These are phyloP conservation scores for Dioctria rufipes DNA, from an alignment of 2,888 invertebrate genomes.

Conservation along the genomic window DNA sequence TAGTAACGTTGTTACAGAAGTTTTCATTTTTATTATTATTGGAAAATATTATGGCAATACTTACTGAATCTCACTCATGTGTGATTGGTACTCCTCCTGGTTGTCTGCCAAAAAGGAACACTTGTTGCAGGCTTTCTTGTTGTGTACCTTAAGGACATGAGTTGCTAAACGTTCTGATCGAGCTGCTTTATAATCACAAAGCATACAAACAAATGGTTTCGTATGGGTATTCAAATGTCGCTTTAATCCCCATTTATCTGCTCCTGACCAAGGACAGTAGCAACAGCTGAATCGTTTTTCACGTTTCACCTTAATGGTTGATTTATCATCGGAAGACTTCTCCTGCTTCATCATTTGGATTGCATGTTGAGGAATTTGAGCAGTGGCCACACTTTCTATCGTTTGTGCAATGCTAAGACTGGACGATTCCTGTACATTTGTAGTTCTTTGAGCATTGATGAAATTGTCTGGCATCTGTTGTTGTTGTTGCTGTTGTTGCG, in stretches of 20 bases:
- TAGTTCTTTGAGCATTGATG: constrained; percentile 52
- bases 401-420: constrained; percentile 71
- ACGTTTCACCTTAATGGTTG: constrained; percentile 72
- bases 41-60: constrained; percentile 66
- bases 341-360: constrained; percentile 69
- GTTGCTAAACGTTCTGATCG: constrained; percentile 91
- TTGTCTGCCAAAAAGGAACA: constrained; percentile 91
- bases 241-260: constrained; percentile 94
- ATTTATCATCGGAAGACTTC: constrained; percentile 66
- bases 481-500: constrained; percentile 64
- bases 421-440: constrained; percentile 67
- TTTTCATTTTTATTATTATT: not conserved
- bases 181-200: constrained; percentile 95
- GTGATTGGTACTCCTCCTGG: constrained; percentile 82
- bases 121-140: constrained; percentile 90
- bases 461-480: constrained; percentile 54
- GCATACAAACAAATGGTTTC: constrained; percentile 90
- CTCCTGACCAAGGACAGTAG: constrained; percentile 93
- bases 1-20: constrained; percentile 18
- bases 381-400: constrained; percentile 70
- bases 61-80: constrained; percentile 85
- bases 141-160: constrained; percentile 92
- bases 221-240: constrained; percentile 93
- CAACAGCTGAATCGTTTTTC: constrained; percentile 87
- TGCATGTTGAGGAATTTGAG: constrained; percentile 64